A percentile compares a stretch with the other conserved stretches of the same genome.
phyloP scores from a whole-genome alignment of 1,140 invertebrate genomes.

The Cotesia vestalis region DNA sequence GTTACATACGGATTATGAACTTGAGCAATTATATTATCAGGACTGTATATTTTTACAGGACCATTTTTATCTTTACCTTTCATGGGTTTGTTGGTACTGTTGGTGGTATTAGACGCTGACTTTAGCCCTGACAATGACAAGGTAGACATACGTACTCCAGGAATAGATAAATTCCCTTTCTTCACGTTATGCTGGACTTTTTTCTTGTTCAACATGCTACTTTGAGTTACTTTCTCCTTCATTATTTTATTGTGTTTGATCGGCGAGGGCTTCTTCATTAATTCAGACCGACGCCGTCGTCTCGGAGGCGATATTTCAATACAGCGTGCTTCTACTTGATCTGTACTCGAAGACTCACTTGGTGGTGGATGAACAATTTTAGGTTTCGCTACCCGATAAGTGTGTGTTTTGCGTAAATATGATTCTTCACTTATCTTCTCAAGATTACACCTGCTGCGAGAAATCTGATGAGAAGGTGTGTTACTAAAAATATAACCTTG shows the following conservation, averaged over 20 bases:
- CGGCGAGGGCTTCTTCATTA: conserved; percentile 37
- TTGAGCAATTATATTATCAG: conserved; percentile 51
- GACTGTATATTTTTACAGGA: conserved; percentile 48
- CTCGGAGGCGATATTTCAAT: conserved; percentile 55
- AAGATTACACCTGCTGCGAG: background rate
- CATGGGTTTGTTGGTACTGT: conserved; percentile 20
- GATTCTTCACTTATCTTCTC: conserved; percentile 36
- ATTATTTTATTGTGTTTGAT: conserved; percentile 41
- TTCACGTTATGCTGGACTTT: conserved; percentile 37
- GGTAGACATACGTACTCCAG: conserved; percentile 51
- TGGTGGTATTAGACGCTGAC: conserved; percentile 20
- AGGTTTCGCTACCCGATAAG: background rate
- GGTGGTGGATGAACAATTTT: background rate
- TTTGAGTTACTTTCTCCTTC: conserved; percentile 46
- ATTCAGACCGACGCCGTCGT: conserved; percentile 9
- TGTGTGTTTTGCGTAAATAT: conserved; percentile 17
- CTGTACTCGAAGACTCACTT: conserved; percentile 6
- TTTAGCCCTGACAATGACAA: conserved; percentile 45
- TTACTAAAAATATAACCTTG: conserved; percentile 9
- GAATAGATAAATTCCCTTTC: conserved; percentile 42
- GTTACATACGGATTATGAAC: conserved; percentile 69
- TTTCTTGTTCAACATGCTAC: conserved; percentile 43
- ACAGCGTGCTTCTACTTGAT: conserved; percentile 36
- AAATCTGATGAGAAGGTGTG: too few species aligned
- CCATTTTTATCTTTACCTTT: conserved; percentile 35